Percentiles rank a stretch among this genome's conserved stretches.
phyloP scores from a whole-genome alignment of 2,888 invertebrate species.

The Torymus tubicola region DNA sequence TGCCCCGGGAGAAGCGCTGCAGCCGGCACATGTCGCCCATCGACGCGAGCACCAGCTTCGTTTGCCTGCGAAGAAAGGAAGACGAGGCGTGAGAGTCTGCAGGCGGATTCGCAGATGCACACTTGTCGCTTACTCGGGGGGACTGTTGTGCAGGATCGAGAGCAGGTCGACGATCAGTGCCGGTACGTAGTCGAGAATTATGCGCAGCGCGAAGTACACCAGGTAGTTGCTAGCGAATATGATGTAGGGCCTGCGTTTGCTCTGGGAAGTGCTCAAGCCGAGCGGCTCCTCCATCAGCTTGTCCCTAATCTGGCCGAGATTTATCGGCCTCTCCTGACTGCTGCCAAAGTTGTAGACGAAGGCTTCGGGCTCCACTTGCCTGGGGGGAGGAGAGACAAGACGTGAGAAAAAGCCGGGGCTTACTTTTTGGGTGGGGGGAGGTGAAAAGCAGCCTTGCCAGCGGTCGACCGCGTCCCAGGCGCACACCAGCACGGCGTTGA shows the following conservation, averaged over 20 bases:
- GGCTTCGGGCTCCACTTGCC: constrained; percentile 66
- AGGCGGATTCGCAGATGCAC: no score
- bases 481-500: constrained; percentile 63
- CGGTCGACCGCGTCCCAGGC: constrained; percentile 65
- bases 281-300: constrained; percentile 37
- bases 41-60: constrained; percentile 33
- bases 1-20: constrained; percentile 50
- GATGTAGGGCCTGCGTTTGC: constrained; percentile 27
- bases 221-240: constrained; percentile 41
- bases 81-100: neutral
- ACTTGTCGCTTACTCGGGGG: constrained; percentile 65
- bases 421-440: neutral
- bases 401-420: neutral
- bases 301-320: constrained; percentile 43
- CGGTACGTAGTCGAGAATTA: constrained; percentile 65
- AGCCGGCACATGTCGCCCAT: constrained; percentile 43
- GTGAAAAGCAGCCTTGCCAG: constrained; percentile 59
- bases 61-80: constrained; percentile 18
- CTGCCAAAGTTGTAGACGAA: constrained; percentile 91
- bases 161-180: constrained; percentile 62
- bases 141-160: constrained; percentile 60
- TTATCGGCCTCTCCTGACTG: constrained; percentile 81
- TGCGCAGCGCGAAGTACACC: constrained; percentile 58
- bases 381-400: constrained; percentile 16
- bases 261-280: constrained; percentile 19